Evolutionary conservation across 2,797 vertebrate species (phyloP).

Genomic region (Hoplostethus mediterraneus): DNA sequence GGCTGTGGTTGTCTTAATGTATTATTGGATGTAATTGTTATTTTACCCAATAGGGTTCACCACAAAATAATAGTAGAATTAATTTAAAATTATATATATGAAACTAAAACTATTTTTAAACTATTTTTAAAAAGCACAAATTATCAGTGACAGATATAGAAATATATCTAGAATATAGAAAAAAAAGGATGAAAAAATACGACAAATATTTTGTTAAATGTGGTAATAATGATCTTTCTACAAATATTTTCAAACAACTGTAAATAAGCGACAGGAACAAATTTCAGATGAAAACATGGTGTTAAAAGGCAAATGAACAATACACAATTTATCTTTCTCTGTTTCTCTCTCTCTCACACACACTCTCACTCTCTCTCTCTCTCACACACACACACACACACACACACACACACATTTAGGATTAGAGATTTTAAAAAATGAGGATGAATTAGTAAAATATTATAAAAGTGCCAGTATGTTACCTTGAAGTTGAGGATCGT

Average conservation of each 20-base stretch:
- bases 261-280: not conserved
- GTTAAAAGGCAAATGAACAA: constrained; percentile 8
- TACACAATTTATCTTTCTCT: not conserved
- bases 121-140: not conserved
- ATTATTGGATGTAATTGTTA: not conserved
- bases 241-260: not conserved
- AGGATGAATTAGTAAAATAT: constrained; percentile 8
- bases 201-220: not conserved
- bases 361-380: not conserved
- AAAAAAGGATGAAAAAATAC: not conserved
- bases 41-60: not conserved
- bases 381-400: constrained; percentile 3
- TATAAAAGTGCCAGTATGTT: constrained; percentile 7
- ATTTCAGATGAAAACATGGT: not conserved
- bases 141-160: not conserved
- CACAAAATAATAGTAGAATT: not conserved
- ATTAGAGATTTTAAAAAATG: not conserved
- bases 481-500: constrained; percentile 24
- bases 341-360: not conserved
- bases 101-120: not conserved
- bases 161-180: not conserved
- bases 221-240: not conserved
- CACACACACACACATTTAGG: constrained; percentile 16
- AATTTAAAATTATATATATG: not conserved
- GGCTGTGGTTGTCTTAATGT: not conserved